A percentile compares a stretch with the other conserved stretches of the same genome.
phyloP scores from a whole-genome alignment of 2,113 vertebrate genomes.

The Grammomys surdaster region DNA sequence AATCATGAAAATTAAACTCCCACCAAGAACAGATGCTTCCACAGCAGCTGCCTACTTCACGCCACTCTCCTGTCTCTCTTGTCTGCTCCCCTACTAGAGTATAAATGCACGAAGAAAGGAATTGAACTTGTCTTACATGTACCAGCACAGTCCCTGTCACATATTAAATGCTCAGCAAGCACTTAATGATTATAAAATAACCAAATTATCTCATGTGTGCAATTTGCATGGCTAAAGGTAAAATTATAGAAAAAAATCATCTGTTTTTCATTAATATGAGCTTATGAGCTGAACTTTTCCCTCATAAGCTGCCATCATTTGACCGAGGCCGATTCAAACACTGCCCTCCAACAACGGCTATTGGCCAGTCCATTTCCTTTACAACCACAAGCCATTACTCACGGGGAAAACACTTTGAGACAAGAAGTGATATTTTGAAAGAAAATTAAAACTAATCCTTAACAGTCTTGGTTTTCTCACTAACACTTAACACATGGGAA shows the following conservation, averaged over 20 bases:
- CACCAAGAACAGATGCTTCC: background rate
- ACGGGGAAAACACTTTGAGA: background rate
- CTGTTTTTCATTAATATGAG: background rate
- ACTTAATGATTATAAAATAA: background rate
- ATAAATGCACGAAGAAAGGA: background rate
- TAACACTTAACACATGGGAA: background rate
- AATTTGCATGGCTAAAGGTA: background rate
- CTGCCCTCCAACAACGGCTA: background rate
- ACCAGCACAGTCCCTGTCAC: background rate
- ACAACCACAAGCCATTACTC: background rate
- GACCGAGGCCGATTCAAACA: background rate
- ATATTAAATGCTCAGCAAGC: background rate
- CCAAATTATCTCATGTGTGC: background rate
- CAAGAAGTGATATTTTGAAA: background rate
- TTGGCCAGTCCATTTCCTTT: background rate
- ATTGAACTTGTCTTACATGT: background rate
- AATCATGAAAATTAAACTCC: background rate
- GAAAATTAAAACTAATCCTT: background rate
- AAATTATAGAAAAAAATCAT: background rate
- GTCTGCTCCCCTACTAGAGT: background rate
- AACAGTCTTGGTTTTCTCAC: slow-evolving; percentile 5
- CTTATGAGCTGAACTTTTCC: background rate
- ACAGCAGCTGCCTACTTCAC: background rate
- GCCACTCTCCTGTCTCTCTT: background rate
- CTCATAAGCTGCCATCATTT: background rate